Percentiles rank a stretch among this genome's conserved stretches.
Evolutionary conservation across 1,140 invertebrate genomes (phyloP).

Genomic region (Araneus ventricosus): DNA sequence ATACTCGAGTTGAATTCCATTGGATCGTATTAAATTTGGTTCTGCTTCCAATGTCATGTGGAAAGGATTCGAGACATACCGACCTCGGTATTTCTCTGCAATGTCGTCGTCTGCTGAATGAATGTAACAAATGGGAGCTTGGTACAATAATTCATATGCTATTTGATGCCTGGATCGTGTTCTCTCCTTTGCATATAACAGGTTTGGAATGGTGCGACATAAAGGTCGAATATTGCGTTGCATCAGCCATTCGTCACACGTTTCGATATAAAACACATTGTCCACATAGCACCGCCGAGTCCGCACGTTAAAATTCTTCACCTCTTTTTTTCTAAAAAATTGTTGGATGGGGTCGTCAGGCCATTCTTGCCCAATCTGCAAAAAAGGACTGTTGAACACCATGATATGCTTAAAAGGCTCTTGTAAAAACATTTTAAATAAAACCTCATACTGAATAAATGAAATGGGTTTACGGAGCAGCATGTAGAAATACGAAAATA

Average conservation of each 20-base stretch:
- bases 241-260: background rate
- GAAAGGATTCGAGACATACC: background rate
- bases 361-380: no score
- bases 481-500: no score
- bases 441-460: background rate
- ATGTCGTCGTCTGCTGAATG: background rate
- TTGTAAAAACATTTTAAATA: background rate
- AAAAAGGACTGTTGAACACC: background rate
- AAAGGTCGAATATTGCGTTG: background rate
- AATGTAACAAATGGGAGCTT: background rate
- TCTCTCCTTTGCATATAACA: background rate
- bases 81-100: background rate
- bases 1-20: no score
- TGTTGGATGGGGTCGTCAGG: conserved; percentile 26
- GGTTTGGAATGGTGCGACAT: no score
- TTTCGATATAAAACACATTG: background rate
- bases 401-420: background rate
- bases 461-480: no score
- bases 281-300: no score
- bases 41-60: background rate
- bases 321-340: background rate
- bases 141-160: no score
- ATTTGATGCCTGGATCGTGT: background rate
- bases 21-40: background rate
- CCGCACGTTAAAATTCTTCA: background rate